Base-by-base conservation (phyloP, 2,113 vertebrate species). In the Chauna torquata region DNA sequence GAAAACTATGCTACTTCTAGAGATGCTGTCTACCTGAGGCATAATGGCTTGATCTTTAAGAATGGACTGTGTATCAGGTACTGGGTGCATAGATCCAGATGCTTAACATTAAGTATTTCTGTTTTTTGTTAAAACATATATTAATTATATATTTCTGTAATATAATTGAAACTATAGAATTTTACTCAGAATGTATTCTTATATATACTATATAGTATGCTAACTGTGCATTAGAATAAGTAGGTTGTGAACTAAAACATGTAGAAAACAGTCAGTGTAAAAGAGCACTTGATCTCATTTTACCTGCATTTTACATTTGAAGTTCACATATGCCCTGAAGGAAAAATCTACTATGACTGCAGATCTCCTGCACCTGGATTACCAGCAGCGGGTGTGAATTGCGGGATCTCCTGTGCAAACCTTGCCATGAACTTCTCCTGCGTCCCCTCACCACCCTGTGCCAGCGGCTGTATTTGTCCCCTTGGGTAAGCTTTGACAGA, bases 391-490 rank as follows among this genome's bases (percentile, higher is more conserved):
- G 99, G 99, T 36, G 92, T 99, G 92, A 99, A 99, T 20, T 99
- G 99, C 57, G 99, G 98, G 82, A 97, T 98, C 16, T 99, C 99
- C 16, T 99, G 99, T 97, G 98, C 98, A 2, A 99, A 99, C 94
- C 97, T 99, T 95, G 99, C 99, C 98, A 99, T 99, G 99, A 99
- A 99, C 97, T 98, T 99, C 95, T 99, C 99, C 82, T 99, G 99
- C 82, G 98, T 98, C 24, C 99, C 99, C 34, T 99, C 98, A 64
- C 99, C 99, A 69, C 99, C 98, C 7, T 99, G 99, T 97, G 98
- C 99, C 92, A 99, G 99, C 55, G 99, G 99, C 94, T 99, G 99
- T 85, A 97, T 99, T 95, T 99, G 99, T 54, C 98, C 98, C 61
- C 94, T 98, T 69, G 99, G 99, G 99, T 99, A 99, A 98, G 98